phyloP scores from a whole-genome alignment of 2,113 vertebrate species.

The Cervus canadensis region DNA sequence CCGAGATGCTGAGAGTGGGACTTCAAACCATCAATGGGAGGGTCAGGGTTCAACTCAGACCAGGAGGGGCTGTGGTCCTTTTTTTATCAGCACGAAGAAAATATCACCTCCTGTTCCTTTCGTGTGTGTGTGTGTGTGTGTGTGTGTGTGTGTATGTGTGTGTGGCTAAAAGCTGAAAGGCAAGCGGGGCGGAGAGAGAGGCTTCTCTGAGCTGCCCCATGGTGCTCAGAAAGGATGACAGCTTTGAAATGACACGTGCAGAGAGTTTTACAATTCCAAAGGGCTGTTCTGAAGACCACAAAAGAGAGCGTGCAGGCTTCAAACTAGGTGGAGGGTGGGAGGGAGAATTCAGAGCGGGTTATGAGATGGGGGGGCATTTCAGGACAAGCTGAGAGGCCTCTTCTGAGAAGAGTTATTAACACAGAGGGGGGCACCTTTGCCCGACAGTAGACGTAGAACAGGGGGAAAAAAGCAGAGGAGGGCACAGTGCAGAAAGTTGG shows the following conservation, averaged over 20 bases:
- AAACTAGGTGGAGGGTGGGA: background rate
- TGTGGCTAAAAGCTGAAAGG: background rate
- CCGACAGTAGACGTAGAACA: too few relatives aligned
- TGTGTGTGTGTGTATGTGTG: fast-evolving
- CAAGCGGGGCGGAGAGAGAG: fast-evolving
- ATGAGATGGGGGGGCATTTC: background rate
- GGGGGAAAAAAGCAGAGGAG: background rate
- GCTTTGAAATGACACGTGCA: background rate
- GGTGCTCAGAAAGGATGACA: background rate
- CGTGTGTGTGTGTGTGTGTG: too few relatives aligned
- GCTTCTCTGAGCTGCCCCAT: fast-evolving
- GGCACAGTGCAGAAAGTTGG: background rate
- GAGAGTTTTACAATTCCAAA: background rate
- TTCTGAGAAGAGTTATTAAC: background rate
- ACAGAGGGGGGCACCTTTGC: background rate
- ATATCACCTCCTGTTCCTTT: background rate
- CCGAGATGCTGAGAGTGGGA: fast-evolving
- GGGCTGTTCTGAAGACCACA: background rate
- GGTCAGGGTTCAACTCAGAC: too few relatives aligned
- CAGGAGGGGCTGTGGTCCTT: fast-evolving
- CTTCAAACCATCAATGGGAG: fast-evolving
- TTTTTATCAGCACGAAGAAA: too few relatives aligned
- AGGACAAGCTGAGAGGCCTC: too few relatives aligned
- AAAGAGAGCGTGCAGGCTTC: background rate
- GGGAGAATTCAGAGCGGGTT: fast-evolving